Percentiles rank a stretch among this genome's conserved stretches.
These are phyloP conservation scores for Spodoptera picta DNA, from an alignment of 2,888 invertebrate species.

Conservation along the genomic window DNA sequence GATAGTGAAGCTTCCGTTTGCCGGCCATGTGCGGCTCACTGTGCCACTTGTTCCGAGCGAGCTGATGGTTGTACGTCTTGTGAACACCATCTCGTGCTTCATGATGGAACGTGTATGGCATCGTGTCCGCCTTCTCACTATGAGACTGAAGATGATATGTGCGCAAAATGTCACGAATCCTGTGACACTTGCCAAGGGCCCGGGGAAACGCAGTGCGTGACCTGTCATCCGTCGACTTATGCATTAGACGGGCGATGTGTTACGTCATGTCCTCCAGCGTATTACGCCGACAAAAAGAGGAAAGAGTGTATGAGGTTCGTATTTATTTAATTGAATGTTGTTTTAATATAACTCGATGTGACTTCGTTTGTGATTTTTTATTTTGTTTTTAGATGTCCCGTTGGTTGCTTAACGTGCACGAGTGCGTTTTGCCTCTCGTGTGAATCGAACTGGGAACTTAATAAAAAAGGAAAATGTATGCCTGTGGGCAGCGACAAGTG, in stretches of 20 bases:
- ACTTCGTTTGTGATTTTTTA: slow-evolving; percentile 29
- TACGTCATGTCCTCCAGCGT: slow-evolving; percentile 92
- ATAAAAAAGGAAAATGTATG: slow-evolving; percentile 93
- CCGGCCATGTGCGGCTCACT: slow-evolving; percentile 95
- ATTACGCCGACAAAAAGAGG: slow-evolving; percentile 93
- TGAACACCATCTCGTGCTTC: slow-evolving; percentile 95
- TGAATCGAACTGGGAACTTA: slow-evolving; percentile 92
- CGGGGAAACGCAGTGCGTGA: slow-evolving; percentile 93
- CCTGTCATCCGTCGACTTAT: slow-evolving; percentile 92
- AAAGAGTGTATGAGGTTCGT: slow-evolving; percentile 92
- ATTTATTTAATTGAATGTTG: slow-evolving; percentile 13
- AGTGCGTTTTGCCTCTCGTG: slow-evolving; percentile 93
- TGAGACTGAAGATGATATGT: slow-evolving; percentile 96
- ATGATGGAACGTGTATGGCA: slow-evolving; percentile 94
- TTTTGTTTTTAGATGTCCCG: slow-evolving; percentile 88
- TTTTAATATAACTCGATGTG: slow-evolving; percentile 11
- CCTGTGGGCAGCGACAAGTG: slow-evolving; percentile 92
- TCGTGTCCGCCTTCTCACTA: slow-evolving; percentile 94
- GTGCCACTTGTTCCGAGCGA: slow-evolving; percentile 94
- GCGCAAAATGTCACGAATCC: slow-evolving; percentile 93
- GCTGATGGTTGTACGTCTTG: slow-evolving; percentile 95
- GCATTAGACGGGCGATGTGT: slow-evolving; percentile 92
- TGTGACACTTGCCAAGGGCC: slow-evolving; percentile 95
- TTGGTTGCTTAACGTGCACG: slow-evolving; percentile 93
- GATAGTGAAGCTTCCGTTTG: slow-evolving; percentile 93